These are phyloP conservation scores for Cantharis flavilabris DNA, from an alignment of 2,888 invertebrate genomes.

Conservation along the genomic window DNA sequence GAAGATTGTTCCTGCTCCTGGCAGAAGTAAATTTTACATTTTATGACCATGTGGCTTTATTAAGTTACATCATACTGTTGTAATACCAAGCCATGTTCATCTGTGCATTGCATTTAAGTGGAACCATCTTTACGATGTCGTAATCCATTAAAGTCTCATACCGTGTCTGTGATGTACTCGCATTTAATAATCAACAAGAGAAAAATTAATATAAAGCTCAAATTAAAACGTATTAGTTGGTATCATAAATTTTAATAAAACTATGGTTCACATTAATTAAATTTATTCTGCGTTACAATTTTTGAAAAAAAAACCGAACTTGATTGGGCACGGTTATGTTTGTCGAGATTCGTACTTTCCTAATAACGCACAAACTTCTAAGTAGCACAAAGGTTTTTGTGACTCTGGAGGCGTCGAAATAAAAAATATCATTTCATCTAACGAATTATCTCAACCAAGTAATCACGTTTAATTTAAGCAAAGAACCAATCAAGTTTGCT, in stretches of 20 bases:
- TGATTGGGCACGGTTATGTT: not conserved
- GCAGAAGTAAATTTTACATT: not conserved
- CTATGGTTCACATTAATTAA: not conserved
- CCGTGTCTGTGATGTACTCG: constrained; percentile 4
- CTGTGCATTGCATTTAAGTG: constrained; percentile 24
- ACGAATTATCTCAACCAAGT: not conserved
- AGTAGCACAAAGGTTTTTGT: not conserved
- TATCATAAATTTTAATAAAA: not conserved
- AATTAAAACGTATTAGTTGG: not conserved
- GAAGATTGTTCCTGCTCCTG: not conserved
- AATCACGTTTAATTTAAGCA: not conserved
- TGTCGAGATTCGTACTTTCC: not conserved
- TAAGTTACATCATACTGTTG: not conserved
- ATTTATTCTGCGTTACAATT: no score
- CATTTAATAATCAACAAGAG: not conserved
- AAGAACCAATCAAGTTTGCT: not conserved
- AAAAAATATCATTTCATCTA: not conserved
- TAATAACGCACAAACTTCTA: not conserved
- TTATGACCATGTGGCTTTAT: not conserved
- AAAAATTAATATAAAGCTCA: not conserved
- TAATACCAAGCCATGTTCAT: not conserved
- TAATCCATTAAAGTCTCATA: constrained; percentile 39
- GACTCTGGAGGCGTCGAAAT: not conserved
- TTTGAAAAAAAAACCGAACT: not conserved
- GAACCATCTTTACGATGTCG: constrained; percentile 39